Conservation (phyloP, 2,797 vertebrate species). For the Perodicticus potto region DNA sequence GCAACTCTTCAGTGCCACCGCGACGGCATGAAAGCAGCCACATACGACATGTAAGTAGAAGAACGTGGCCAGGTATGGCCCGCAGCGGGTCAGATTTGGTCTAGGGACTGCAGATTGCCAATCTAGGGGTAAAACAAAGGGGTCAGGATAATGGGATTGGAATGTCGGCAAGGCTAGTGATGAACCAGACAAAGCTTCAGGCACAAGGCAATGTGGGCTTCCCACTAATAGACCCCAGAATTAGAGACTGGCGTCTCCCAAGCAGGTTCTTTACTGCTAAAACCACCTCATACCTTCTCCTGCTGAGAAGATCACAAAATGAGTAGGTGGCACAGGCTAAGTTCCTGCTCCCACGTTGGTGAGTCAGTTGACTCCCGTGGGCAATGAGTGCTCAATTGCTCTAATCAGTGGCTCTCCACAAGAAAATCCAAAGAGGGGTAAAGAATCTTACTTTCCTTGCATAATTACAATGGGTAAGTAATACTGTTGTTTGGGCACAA, state of each 20-base stretch:
- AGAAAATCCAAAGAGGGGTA: neutral
- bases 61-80: neutral
- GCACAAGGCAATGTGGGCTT: neutral
- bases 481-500: neutral
- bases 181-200: neutral
- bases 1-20: neutral
- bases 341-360: conserved; percentile 28
- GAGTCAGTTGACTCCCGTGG: neutral
- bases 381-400: neutral
- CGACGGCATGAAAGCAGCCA: neutral
- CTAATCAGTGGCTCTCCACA: neutral
- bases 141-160: neutral
- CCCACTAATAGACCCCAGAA: neutral
- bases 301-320: neutral
- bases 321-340: neutral
- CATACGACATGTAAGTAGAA: neutral
- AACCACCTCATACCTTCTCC: neutral
- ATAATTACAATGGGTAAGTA: neutral
- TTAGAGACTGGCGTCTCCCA: neutral
- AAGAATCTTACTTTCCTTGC: neutral
- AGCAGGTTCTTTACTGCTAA: neutral
- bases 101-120: neutral
- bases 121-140: neutral
- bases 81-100: neutral
- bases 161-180: neutral